These are phyloP conservation scores for Protonibea diacanthus DNA, from an alignment of 2,797 vertebrate genomes.

Conservation along the genomic window DNA sequence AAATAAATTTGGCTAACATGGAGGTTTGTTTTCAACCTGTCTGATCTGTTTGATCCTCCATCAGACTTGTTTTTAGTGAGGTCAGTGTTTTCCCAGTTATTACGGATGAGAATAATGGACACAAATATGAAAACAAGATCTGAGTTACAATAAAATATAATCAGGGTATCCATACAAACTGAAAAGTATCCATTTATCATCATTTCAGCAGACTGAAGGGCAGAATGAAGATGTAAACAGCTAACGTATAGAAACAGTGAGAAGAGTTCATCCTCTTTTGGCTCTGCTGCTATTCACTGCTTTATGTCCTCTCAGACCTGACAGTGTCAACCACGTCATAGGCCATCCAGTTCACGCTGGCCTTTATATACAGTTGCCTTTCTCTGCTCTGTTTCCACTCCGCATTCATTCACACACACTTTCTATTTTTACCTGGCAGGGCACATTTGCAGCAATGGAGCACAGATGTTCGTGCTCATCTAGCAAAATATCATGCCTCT, in stretches of 20 bases:
- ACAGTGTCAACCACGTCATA: constrained; percentile 52
- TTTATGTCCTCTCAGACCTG: constrained; percentile 60
- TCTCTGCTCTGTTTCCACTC: constrained; percentile 1
- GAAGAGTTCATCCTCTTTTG: constrained; percentile 26
- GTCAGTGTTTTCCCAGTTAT: too few species aligned
- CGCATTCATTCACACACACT: background rate
- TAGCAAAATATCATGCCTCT: background rate
- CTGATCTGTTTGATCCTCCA: too few species aligned
- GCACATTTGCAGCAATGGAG: background rate
- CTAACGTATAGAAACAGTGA: background rate
- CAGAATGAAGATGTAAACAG: constrained; percentile 3
- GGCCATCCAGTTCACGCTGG: constrained; percentile 37
- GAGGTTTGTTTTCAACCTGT: too few species aligned
- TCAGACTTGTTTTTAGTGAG: too few species aligned
- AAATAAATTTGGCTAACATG: too few species aligned
- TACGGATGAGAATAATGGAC: too few species aligned
- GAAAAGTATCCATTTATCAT: background rate
- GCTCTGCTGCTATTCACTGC: constrained; percentile 40
- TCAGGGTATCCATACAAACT: background rate
- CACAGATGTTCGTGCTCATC: constrained; percentile 19
- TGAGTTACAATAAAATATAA: background rate
- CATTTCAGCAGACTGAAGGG: background rate
- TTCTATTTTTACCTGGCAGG: constrained; percentile 22
- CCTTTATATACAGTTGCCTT: constrained; percentile 18
- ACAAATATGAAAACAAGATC: background rate